Evolutionary conservation across 1,140 invertebrate genomes (phyloP), one percentile per base, ranked within the genome.

Genomic region (Rhagoletis zephyria): DNA sequence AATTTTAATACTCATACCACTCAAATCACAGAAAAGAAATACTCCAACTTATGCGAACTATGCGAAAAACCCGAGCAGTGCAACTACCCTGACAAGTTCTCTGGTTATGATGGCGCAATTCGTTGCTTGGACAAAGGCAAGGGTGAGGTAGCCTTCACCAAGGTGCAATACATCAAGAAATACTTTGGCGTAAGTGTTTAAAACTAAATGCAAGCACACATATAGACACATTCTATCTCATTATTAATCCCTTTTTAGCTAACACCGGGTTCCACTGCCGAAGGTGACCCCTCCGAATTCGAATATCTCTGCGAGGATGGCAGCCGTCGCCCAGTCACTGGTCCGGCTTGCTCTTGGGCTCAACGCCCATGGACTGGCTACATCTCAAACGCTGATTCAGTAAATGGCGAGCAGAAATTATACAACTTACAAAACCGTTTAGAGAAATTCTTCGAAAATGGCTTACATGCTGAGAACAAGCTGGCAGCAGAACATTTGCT

Each of bases 271-370:
- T 0, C 65, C 85, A 5, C 85, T 88, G 4, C 90, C 88, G 92
- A 93, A 85, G 92, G 91, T 40, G 94, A 96, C 88, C 94, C 95
- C 0, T 93, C 93, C 16, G 93, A 96, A 2, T 96, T 94, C 90
- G 94, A 95, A 87, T 96, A 97, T 89, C 94, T 98, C 60, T 98
- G 97, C 91, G 96, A 95, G 48, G 97, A 98, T 92, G 97, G 97
- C 2, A 95, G 94, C 1, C 95, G 96, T 88, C 94, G 95, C 1
- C 94, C 96, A 0, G 92, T 97, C 2, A 94, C 94, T 1, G 95
- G 94, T n/a, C 94, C 95, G n/a, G 95, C 96, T 6, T 97, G 96
- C 90, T 94, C 95, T 0, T 97, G 96, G 96, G 96, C 96, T 0
- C 95, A 96, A 1, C 94, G 96, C 86, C 96, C 96, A n/a, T 97